These are phyloP conservation scores for Brachionus paranguensis DNA, from an alignment of 1,140 invertebrate species.

Conservation along the genomic window DNA sequence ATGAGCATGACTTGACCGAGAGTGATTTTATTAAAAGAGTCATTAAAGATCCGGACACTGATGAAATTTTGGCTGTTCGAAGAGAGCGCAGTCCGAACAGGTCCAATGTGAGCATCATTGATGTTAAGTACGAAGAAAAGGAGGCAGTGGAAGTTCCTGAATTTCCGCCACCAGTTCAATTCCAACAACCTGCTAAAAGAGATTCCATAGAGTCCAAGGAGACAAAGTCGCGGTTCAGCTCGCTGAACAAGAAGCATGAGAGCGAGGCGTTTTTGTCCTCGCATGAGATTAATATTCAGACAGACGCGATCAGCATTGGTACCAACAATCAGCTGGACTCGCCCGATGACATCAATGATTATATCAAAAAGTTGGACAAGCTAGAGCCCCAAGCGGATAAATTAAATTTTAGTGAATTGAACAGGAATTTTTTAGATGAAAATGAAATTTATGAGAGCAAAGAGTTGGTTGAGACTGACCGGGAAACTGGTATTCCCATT, in stretches of 20 bases:
- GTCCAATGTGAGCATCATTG: neutral
- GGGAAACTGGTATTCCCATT: neutral
- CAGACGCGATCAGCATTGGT: neutral
- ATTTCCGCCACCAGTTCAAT: slow-evolving; percentile 10
- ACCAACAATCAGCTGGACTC: slow-evolving; percentile 25
- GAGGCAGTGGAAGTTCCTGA: neutral
- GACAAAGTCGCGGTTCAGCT: neutral
- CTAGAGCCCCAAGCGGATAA: neutral
- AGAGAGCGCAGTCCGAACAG: neutral
- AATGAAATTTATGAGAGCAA: neutral
- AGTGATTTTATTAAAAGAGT: neutral
- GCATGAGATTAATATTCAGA: slow-evolving; percentile 36
- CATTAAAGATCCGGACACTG: slow-evolving; percentile 3
- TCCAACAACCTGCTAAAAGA: slow-evolving; percentile 11
- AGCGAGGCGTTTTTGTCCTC: slow-evolving; percentile 19
- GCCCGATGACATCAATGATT: slow-evolving; percentile 3
- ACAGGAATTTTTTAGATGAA: slow-evolving; percentile 3
- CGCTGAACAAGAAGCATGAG: slow-evolving; percentile 16
- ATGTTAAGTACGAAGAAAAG: neutral
- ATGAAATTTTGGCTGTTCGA: neutral
- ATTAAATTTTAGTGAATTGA: slow-evolving; percentile 25
- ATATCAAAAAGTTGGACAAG: slow-evolving; percentile 15
- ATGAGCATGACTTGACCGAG: neutral
- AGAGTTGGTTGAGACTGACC: neutral
- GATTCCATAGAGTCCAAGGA: neutral